Evolutionary conservation across 2,888 invertebrate species (phyloP).

Genomic region (Xanthostigma xanthostigma): DNA sequence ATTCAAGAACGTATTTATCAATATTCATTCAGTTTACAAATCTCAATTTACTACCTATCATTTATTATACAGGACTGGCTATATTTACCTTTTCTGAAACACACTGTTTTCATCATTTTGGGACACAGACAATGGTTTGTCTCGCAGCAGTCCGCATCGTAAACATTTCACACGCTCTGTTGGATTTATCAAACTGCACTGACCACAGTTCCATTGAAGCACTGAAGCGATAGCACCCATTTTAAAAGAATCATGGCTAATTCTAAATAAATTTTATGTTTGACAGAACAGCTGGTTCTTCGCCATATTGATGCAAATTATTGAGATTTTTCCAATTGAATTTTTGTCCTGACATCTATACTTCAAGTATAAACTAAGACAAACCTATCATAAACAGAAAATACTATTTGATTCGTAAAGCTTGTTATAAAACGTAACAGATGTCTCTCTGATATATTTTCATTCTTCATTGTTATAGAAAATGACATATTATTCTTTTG

Average conservation of each 20-base stretch:
- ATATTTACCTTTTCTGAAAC: conserved; percentile 18
- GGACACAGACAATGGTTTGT: conserved; percentile 18
- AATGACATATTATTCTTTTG: no score
- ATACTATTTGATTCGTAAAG: no score
- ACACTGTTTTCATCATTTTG: conserved; percentile 34
- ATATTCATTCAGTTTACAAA: neutral
- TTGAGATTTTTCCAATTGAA: no score
- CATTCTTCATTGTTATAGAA: no score
- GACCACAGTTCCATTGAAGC: conserved; percentile 83
- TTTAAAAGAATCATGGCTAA: conserved; percentile 35
- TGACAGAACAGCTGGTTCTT: conserved; percentile 6
- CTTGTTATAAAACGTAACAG: no score
- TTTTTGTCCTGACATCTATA: no score
- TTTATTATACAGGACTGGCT: conserved; percentile 3
- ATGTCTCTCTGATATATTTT: no score
- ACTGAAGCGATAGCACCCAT: conserved; percentile 92
- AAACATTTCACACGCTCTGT: conserved; percentile 72
- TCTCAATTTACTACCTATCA: neutral
- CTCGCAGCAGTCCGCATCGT: conserved; percentile 46
- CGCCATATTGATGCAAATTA: conserved; percentile 5
- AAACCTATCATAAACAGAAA: no score
- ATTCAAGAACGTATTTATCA: neutral
- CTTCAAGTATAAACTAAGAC: no score
- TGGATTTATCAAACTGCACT: conserved; percentile 78
- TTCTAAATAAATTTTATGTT: neutral